Evolutionary conservation across 2,113 vertebrate genomes (phyloP).

Genomic region (Rallus limicola): DNA sequence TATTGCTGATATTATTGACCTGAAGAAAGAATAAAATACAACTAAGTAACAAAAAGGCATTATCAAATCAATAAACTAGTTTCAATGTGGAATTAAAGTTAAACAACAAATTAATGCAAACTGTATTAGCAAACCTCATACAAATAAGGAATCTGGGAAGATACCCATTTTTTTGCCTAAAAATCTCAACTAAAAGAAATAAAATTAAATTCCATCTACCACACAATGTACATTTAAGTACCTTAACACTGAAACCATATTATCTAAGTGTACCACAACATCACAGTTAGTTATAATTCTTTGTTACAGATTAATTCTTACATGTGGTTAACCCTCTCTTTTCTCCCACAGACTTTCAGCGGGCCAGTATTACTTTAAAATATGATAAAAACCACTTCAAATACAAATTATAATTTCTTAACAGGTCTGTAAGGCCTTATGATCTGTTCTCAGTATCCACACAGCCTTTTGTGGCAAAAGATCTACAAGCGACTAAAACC

Average conservation of each 20-base stretch:
- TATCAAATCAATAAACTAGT: background rate
- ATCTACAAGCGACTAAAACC: background rate
- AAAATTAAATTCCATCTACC: background rate
- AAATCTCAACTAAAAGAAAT: background rate
- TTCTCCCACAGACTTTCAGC: background rate
- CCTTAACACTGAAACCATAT: background rate
- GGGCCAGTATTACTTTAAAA: background rate
- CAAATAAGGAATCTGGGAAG: background rate
- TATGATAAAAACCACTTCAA: background rate
- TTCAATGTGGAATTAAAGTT: background rate
- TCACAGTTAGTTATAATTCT: background rate
- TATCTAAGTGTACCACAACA: background rate
- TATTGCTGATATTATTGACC: background rate
- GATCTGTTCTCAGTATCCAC: background rate
- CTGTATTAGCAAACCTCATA: background rate
- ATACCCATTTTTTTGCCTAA: background rate
- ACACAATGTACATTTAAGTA: background rate
- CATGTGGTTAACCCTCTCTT: background rate
- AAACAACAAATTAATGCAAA: background rate
- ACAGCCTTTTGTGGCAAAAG: background rate
- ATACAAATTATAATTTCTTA: background rate
- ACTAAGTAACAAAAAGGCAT: background rate
- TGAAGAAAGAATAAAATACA: background rate
- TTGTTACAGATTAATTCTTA: background rate
- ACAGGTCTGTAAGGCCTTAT: background rate